Conservation (phyloP, 2,113 vertebrate genomes). For the Seriola quinqueradiata region DNA sequence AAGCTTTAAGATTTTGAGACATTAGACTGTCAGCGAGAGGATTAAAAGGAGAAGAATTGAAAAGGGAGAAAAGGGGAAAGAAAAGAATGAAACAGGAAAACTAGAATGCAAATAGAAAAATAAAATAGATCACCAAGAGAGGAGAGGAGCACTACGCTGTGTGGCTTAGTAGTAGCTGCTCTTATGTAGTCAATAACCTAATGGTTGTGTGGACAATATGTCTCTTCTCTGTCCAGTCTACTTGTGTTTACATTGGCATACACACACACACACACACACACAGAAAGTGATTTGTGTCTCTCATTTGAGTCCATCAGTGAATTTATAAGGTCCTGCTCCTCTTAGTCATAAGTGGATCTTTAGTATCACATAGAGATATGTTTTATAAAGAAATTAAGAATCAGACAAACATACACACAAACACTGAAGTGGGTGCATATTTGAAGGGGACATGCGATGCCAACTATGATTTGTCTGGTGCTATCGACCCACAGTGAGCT, state of each 20-base stretch:
- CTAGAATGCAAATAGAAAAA: not conserved
- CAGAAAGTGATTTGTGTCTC: not conserved
- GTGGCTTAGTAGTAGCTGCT: constrained; percentile 35
- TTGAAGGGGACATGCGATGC: not conserved
- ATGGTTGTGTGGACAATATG: constrained; percentile 32
- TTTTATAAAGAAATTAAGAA: constrained; percentile 27
- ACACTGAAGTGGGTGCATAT: not conserved
- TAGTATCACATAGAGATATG: not conserved
- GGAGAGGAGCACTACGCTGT: constrained; percentile 11
- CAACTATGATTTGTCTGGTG: not conserved
- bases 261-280: not conserved
- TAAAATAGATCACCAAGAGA: not conserved
- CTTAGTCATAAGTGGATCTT: constrained; percentile 13
- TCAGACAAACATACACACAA: not conserved
- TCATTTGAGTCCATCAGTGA: constrained; percentile 4
- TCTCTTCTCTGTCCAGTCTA: constrained; percentile 14
- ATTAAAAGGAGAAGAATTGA: constrained; percentile 3
- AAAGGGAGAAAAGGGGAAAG: not conserved
- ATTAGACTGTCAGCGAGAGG: not conserved
- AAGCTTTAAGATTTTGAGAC: not conserved
- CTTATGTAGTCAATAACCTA: constrained; percentile 28
- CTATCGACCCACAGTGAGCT: not conserved
- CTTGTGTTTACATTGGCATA: not conserved
- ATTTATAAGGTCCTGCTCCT: constrained; percentile 11
- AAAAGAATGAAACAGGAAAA: not conserved